A percentile compares a stretch with the other conserved stretches of the same genome.
Evolutionary conservation across 2,888 invertebrate species (phyloP).

Genomic region (Holacanthella duospinosa): DNA sequence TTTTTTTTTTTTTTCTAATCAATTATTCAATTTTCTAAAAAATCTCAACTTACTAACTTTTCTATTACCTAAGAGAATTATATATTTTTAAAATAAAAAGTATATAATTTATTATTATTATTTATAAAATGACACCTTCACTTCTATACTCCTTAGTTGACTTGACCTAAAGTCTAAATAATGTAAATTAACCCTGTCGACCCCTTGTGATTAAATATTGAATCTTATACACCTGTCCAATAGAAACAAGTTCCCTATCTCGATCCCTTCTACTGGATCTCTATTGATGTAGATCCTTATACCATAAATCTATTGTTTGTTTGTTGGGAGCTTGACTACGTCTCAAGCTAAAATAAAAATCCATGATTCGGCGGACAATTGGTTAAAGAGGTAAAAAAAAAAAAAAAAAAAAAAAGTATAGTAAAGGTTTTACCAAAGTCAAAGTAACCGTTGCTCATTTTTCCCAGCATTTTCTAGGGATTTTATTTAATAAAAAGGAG

Average conservation of each 20-base stretch:
- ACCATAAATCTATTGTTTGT: too few species aligned
- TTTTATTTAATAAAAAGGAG: constrained; percentile 6
- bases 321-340: background rate
- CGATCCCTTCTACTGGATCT: too few species aligned
- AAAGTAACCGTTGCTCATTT: background rate
- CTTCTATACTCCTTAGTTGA: background rate
- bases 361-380: background rate
- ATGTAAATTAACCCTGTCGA: too few species aligned
- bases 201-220: background rate
- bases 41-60: too few species aligned
- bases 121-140: too few species aligned
- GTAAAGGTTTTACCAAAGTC: background rate
- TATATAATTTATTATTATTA: too few species aligned
- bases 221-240: too few species aligned
- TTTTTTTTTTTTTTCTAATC: too few species aligned
- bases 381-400: background rate
- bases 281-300: too few species aligned
- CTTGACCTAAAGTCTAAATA: background rate
- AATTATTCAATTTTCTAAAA: background rate
- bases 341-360: background rate
- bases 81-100: too few species aligned
- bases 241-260: too few species aligned
- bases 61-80: too few species aligned
- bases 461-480: background rate
- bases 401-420: background rate